A percentile compares a stretch with the other conserved stretches of the same genome.
These are phyloP conservation scores for Adelosebastes latens DNA, from an alignment of 2,797 vertebrate species.

Conservation along the genomic window DNA sequence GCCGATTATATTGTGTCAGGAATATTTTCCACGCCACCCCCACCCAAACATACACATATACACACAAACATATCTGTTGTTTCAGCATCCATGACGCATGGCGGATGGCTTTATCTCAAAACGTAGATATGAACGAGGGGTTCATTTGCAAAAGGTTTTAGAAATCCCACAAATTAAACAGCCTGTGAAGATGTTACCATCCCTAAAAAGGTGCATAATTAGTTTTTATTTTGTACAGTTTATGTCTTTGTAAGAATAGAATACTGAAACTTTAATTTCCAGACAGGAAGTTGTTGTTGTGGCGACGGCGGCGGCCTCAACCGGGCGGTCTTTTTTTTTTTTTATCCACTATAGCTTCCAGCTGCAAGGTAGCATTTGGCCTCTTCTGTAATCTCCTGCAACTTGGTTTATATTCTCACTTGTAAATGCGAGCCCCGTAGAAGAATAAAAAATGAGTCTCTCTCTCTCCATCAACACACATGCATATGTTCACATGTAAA, in stretches of 20 bases:
- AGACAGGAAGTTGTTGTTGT: slow-evolving; percentile 22
- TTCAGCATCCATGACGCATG: slow-evolving; percentile 69
- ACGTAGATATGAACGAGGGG: slow-evolving; percentile 42
- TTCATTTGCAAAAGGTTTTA: neutral
- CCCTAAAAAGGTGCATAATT: neutral
- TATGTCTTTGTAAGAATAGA: slow-evolving; percentile 22
- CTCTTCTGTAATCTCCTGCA: slow-evolving; percentile 85
- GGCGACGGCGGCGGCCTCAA: neutral
- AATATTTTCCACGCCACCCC: slow-evolving; percentile 83
- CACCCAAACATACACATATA: slow-evolving; percentile 14
- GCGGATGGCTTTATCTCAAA: slow-evolving; percentile 72
- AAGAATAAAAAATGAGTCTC: slow-evolving; percentile 86
- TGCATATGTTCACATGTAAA: slow-evolving; percentile 77
- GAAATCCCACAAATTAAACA: neutral
- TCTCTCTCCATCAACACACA: slow-evolving; percentile 57
- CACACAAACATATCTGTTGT: slow-evolving; percentile 71
- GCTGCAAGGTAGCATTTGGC: slow-evolving; percentile 78
- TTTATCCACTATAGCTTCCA: slow-evolving; percentile 54
- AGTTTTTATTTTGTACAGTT: neutral
- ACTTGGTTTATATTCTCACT: slow-evolving; percentile 86
- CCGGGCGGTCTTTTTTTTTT: slow-evolving; percentile 17
- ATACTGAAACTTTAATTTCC: slow-evolving; percentile 22
- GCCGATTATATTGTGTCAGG: slow-evolving; percentile 91
- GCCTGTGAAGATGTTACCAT: neutral
- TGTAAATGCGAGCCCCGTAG: slow-evolving; percentile 87